Evolutionary conservation across 1,140 invertebrate genomes (phyloP).

Genomic region (Nephila pilipes): DNA sequence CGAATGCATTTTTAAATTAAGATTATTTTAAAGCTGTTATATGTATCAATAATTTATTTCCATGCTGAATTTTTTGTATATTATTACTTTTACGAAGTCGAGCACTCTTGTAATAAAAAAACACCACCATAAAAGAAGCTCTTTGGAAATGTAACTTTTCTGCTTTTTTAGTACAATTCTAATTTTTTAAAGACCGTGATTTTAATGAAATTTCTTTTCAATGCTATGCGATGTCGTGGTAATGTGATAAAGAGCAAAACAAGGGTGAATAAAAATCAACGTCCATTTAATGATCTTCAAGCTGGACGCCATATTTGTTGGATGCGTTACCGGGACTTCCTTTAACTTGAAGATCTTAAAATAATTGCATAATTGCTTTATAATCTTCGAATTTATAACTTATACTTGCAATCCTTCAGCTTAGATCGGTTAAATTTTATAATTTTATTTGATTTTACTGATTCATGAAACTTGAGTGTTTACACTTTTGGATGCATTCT

Average conservation of each 20-base stretch:
- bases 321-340: conserved; percentile 52
- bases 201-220: background rate
- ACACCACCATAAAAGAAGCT: background rate
- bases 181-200: background rate
- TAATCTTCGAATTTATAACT: background rate
- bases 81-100: background rate
- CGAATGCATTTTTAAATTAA: background rate
- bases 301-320: conserved; percentile 63
- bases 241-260: background rate
- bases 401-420: background rate
- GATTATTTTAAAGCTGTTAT: background rate
- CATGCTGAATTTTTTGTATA: background rate
- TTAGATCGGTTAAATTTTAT: background rate
- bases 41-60: background rate
- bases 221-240: background rate
- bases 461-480: background rate
- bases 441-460: background rate
- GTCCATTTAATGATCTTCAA: conserved; percentile 45
- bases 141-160: background rate
- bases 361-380: background rate
- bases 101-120: background rate
- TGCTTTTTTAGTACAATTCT: background rate
- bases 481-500: background rate
- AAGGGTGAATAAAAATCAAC: conserved; percentile 32
- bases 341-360: background rate